phyloP scores from a whole-genome alignment of 1,140 invertebrate species.

The Lutraria rhynchaena region DNA sequence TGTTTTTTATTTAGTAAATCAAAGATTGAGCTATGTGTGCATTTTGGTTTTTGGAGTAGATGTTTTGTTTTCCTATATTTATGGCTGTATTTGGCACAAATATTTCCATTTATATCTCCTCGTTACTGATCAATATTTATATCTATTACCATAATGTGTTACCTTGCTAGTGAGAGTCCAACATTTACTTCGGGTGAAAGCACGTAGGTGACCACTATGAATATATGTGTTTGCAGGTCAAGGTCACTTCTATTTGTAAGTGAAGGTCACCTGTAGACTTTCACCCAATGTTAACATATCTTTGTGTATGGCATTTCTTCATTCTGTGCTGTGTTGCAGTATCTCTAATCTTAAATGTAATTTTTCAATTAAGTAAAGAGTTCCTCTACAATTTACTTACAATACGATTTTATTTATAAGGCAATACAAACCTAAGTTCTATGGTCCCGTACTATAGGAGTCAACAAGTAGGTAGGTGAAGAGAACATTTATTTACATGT shows the following conservation, averaged over 20 bases:
- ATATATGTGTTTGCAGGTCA: too few species aligned
- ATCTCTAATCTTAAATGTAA: slow-evolving; percentile 12
- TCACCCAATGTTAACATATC: background rate
- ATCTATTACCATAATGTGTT: slow-evolving; percentile 1
- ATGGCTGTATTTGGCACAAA: slow-evolving; percentile 61
- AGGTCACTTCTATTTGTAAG: too few species aligned
- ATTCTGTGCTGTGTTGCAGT: slow-evolving; percentile 65
- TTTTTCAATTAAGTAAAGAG: slow-evolving; percentile 5
- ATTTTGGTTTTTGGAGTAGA: slow-evolving; percentile 62
- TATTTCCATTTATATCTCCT: slow-evolving; percentile 45
- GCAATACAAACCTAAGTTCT: slow-evolving; percentile 61
- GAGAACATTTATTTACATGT: slow-evolving; percentile 31
- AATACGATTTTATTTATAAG: slow-evolving; percentile 59
- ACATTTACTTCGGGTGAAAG: too few species aligned
- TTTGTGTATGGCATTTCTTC: slow-evolving; percentile 73
- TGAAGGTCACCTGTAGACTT: too few species aligned
- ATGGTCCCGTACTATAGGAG: slow-evolving; percentile 48
- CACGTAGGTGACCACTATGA: too few species aligned
- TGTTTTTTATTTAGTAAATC: slow-evolving; percentile 50
- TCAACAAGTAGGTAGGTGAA: slow-evolving; percentile 55
- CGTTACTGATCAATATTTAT: slow-evolving; percentile 29
- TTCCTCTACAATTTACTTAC: slow-evolving; percentile 48
- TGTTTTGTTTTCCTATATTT: slow-evolving; percentile 61
- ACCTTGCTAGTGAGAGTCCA: background rate
- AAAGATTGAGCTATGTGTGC: slow-evolving; percentile 53